These are phyloP conservation scores for Echeneis naucrates DNA, from an alignment of 2,797 vertebrate species.

Conservation along the genomic window DNA sequence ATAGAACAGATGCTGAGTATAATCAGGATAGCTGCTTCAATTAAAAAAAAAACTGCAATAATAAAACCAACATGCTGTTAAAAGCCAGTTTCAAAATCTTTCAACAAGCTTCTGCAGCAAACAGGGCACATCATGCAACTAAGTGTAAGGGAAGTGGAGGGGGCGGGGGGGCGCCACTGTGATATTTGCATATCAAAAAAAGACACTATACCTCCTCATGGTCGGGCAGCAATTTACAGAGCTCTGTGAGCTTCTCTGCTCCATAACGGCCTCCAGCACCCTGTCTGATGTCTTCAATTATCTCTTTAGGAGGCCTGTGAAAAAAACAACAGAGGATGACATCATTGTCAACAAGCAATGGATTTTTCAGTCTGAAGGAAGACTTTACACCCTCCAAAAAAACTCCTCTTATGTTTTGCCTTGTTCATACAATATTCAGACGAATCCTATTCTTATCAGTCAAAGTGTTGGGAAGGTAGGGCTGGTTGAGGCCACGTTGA, in stretches of 20 bases:
- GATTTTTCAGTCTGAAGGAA: slow-evolving; percentile 13
- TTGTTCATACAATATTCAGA: slow-evolving; percentile 40
- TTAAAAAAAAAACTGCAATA: slow-evolving; percentile 7
- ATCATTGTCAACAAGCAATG: slow-evolving; percentile 33
- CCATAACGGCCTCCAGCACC: slow-evolving; percentile 83
- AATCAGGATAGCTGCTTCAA: slow-evolving; percentile 47
- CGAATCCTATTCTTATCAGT: slow-evolving; percentile 70
- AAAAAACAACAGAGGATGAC: slow-evolving; percentile 48
- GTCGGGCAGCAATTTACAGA: slow-evolving; percentile 87
- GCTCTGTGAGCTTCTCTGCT: slow-evolving; percentile 85
- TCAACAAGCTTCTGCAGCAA: slow-evolving; percentile 43
- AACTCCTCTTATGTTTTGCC: slow-evolving; percentile 31
- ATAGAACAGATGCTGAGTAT: slow-evolving; percentile 53
- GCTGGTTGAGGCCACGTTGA: slow-evolving; percentile 62
- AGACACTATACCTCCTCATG: slow-evolving; percentile 83
- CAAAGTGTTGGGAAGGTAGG: slow-evolving; percentile 25
- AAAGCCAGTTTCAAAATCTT: slow-evolving; percentile 58
- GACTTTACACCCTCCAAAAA: slow-evolving; percentile 1
- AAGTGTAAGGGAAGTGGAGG: slow-evolving; percentile 57
- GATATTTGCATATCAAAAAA: slow-evolving; percentile 52
- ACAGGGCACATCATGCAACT: slow-evolving; percentile 64
- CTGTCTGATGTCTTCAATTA: slow-evolving; percentile 85
- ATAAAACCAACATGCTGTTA: slow-evolving; percentile 34
- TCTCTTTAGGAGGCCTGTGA: slow-evolving; percentile 83
- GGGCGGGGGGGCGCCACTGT: slow-evolving; percentile 29